These are phyloP conservation scores for Pempheris klunzingeri DNA, from an alignment of 2,797 vertebrate genomes.

Conservation along the genomic window DNA sequence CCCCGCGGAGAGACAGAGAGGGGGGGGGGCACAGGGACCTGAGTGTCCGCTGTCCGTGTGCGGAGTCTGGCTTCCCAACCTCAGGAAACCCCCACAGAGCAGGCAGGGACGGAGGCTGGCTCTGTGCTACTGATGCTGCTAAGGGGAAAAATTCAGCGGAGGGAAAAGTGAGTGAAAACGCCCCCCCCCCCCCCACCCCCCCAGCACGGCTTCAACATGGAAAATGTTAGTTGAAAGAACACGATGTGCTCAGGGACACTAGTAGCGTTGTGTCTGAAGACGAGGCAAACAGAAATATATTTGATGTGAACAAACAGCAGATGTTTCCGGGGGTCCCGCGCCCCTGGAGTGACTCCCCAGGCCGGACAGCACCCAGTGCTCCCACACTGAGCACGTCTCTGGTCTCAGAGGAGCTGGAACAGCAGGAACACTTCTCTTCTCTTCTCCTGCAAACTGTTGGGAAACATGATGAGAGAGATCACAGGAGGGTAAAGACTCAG, in stretches of 20 bases:
- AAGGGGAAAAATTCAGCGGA: slow-evolving; percentile 79
- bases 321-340: neutral
- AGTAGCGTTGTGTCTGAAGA: neutral
- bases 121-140: slow-evolving; percentile 83
- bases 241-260: slow-evolving; percentile 8
- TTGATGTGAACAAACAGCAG: neutral
- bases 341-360: too few species aligned
- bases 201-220: slow-evolving; percentile 51
- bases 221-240: slow-evolving; percentile 16
- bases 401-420: slow-evolving; percentile 19
- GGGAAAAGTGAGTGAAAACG: slow-evolving; percentile 64
- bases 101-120: slow-evolving; percentile 81
- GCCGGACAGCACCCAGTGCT: too few species aligned
- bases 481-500: slow-evolving; percentile 2
- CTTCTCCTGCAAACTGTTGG: neutral
- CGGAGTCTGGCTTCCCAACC: slow-evolving; percentile 63
- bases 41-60: slow-evolving; percentile 75
- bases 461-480: too few species aligned
- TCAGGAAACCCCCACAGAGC: slow-evolving; percentile 56
- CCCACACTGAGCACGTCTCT: too few species aligned
- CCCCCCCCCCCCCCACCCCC: slow-evolving; percentile 77
- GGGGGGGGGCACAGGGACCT: too few species aligned
- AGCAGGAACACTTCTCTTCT: neutral
- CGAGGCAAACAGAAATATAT: neutral
- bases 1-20: too few species aligned